Evolutionary conservation across 2,888 invertebrate genomes (phyloP), one percentile per base, ranked within the genome.

Genomic region (Heteromurus nitidus): DNA sequence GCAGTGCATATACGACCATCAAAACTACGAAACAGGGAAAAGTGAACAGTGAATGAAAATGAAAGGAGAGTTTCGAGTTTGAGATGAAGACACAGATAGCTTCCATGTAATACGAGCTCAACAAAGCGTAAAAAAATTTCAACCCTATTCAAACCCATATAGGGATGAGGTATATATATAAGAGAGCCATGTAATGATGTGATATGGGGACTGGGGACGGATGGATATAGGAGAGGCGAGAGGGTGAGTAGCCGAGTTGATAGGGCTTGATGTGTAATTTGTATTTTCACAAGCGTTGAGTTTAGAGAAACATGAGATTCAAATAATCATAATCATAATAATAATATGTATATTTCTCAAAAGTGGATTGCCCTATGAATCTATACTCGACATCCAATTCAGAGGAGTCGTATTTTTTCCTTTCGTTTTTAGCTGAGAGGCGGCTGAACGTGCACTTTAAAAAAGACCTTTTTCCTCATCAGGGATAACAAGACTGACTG

Each of bases 121-220:
- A 64, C 76, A 67, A 82, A 80, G 83, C 82, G 70, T 62, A 76
- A 80, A 85, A 84, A 85, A 77, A 55, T 81, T 76, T 82, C 60
- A 74, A 64, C 18, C 64, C 82, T 74, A 83, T 85, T 84, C 80
- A 84, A 85, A 84, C 84, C 84, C 85, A 83, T n/a, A n/a, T 84
- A 75, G 83, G 84, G 85, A 75, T 75, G 44, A 58, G 36, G 18
- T 53, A n/a, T n/a, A n/a, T n/a, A n/a, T n/a, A 62, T 31, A 36
- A 28, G 76, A 82, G 44, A 58, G 70, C 18, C 22, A 72, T 72
- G 70, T 68, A 50, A 73, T 73, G 74, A 53, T 22, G 74, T 65
- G 73, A 47, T 53, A 24, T 36, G 58, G n/a, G n/a, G n/a, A n/a
- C n/a, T n/a, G n/a, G n/a, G n/a, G n/a, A 58, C 31, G 44, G 31